Percentiles rank a stretch among this genome's conserved stretches.
Conservation (phyloP, 1,140 invertebrate genomes). For the Odontomachus brunneus region DNA sequence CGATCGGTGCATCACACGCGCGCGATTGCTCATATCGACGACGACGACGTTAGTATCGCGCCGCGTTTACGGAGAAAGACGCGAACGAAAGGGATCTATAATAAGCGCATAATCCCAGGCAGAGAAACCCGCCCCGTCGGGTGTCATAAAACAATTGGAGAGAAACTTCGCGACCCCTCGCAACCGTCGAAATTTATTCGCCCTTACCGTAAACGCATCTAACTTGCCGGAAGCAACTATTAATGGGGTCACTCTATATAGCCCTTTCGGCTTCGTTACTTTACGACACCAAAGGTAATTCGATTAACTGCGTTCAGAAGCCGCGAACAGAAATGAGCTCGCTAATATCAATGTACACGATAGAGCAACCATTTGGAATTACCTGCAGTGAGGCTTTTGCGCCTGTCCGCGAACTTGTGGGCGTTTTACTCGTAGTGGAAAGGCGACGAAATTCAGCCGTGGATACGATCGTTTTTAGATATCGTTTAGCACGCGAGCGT, state of each 20-base stretch:
- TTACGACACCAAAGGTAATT: slow-evolving; percentile 64
- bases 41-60: background rate
- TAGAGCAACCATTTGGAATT: slow-evolving; percentile 45
- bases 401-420: slow-evolving; percentile 10
- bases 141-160: slow-evolving; percentile 73
- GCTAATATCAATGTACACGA: slow-evolving; percentile 45
- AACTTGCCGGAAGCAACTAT: slow-evolving; percentile 70
- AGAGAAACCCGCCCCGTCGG: slow-evolving; percentile 60
- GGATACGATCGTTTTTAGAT: slow-evolving; percentile 11
- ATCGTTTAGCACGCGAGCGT: background rate
- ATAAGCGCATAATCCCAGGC: slow-evolving; percentile 29
- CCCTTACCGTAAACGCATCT: slow-evolving; percentile 59
- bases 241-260: slow-evolving; percentile 70
- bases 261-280: slow-evolving; percentile 64
- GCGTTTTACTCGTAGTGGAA: background rate
- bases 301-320: slow-evolving; percentile 60
- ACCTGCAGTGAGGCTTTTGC: slow-evolving; percentile 39
- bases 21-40: background rate
- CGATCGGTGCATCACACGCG: background rate
- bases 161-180: slow-evolving; percentile 64
- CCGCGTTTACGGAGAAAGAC: background rate
- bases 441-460: background rate
- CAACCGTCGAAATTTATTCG: slow-evolving; percentile 66
- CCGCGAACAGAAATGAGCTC: slow-evolving; percentile 17
- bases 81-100: background rate